Conservation (phyloP, 2,888 invertebrate species). For the Abscondita cerata region DNA sequence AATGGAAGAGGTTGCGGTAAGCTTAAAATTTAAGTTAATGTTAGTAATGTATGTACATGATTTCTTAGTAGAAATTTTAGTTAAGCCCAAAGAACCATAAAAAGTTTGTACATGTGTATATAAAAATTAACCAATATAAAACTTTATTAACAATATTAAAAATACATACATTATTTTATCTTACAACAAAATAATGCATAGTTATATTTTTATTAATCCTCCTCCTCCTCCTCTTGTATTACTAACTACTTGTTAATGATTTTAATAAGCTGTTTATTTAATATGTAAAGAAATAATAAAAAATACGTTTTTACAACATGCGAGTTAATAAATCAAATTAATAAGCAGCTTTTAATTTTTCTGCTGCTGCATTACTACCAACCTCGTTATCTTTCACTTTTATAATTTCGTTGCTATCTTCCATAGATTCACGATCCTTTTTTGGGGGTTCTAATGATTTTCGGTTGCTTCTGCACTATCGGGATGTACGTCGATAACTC, state of each 20-base stretch:
- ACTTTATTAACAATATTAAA: constrained; percentile 23
- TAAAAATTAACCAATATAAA: constrained; percentile 19
- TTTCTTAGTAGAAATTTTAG: constrained; percentile 2
- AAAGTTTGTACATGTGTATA: constrained; percentile 1
- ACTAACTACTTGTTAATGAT: constrained; percentile 18
- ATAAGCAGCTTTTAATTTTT: constrained; percentile 45
- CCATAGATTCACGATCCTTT: constrained; percentile 48
- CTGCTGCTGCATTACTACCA: constrained; percentile 50
- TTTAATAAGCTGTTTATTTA: constrained; percentile 1
- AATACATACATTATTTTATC: constrained; percentile 31
- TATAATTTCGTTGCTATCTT: constrained; percentile 51
- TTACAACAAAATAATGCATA: constrained; percentile 29
- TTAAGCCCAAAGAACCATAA: constrained; percentile 15
- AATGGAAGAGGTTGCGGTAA: neutral
- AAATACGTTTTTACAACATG: constrained; percentile 26
- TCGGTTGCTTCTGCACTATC: constrained; percentile 31
- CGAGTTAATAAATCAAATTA: constrained; percentile 25
- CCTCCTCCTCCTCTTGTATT: constrained; percentile 1
- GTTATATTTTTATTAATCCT: constrained; percentile 1
- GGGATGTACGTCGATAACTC: constrained; percentile 60
- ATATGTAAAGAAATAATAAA: neutral
- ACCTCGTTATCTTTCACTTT: constrained; percentile 50
- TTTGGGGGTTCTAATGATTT: constrained; percentile 24
- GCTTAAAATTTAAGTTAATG: constrained; percentile 7
- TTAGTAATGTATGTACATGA: constrained; percentile 12